Evolutionary conservation across 2,888 invertebrate genomes (phyloP).

Genomic region (Polydesmus complanatus): DNA sequence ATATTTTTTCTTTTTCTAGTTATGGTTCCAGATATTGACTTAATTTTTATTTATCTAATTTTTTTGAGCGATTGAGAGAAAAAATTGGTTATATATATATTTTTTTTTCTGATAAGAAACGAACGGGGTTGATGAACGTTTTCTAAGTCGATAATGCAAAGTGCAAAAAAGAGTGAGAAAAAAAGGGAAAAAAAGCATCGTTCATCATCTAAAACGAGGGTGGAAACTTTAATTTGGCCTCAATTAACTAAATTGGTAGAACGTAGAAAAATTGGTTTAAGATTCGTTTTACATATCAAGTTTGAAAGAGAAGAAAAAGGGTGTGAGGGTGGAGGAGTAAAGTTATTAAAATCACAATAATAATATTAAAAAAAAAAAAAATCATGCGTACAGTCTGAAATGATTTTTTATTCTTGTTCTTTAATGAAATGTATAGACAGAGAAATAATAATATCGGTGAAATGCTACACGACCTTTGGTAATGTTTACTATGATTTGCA

Average conservation of each 20-base stretch:
- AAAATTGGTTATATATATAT: not conserved
- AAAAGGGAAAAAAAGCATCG: not conserved
- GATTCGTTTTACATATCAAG: not conserved
- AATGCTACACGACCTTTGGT: no score
- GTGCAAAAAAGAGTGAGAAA: not conserved
- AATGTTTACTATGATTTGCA: no score
- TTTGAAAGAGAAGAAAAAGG: not conserved
- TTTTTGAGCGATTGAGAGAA: not conserved
- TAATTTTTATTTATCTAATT: not conserved
- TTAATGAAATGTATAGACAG: no score
- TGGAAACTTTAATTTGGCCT: not conserved
- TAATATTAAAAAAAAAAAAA: not conserved
- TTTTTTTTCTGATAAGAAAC: not conserved
- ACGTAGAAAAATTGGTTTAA: not conserved
- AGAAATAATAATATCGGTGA: no score
- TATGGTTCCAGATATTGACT: no score
- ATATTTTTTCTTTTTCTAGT: not conserved
- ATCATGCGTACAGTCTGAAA: not conserved
- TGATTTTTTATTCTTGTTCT: not conserved
- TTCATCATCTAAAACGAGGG: not conserved
- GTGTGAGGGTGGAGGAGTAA: not conserved
- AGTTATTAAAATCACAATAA: not conserved
- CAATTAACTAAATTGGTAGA: not conserved
- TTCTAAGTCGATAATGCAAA: not conserved
- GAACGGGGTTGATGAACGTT: not conserved